phyloP scores from a whole-genome alignment of 2,113 vertebrate species.

The Danionella cerebrum region DNA sequence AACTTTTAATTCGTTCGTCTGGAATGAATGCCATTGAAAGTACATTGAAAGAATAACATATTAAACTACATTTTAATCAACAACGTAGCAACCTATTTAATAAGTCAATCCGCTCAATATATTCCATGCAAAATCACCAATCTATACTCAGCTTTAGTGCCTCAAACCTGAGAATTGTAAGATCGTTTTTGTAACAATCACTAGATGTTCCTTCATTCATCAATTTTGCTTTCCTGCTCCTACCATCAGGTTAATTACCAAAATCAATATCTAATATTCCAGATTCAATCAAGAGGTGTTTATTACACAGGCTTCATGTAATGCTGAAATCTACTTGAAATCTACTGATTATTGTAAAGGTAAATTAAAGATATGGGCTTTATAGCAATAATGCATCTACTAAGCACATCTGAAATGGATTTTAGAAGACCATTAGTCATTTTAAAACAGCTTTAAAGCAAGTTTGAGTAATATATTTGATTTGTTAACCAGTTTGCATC shows the following conservation, averaged over 20 bases:
- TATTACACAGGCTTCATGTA: background rate
- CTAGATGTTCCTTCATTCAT: background rate
- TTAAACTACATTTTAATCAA: background rate
- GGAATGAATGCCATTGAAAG: too few relatives aligned
- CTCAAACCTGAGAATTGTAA: conserved; percentile 19
- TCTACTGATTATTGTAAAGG: background rate
- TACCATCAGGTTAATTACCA: background rate
- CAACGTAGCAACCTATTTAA: background rate
- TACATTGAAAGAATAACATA: too few relatives aligned
- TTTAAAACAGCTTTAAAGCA: background rate
- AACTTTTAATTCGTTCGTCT: too few relatives aligned
- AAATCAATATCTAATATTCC: too few relatives aligned
- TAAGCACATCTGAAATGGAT: background rate
- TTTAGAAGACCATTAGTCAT: too few relatives aligned
- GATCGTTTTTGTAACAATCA: background rate
- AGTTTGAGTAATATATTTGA: too few relatives aligned
- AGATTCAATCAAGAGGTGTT: too few relatives aligned
- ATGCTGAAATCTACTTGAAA: background rate
- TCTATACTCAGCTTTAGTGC: background rate
- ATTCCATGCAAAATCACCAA: background rate
- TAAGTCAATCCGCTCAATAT: background rate
- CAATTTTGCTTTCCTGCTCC: background rate
- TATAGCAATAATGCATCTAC: background rate
- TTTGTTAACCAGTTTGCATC: too few relatives aligned
- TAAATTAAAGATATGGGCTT: background rate